A percentile compares a stretch with the other conserved stretches of the same genome.
Evolutionary conservation across 2,113 vertebrate species (phyloP).

Genomic region (Saccopteryx bilineata): DNA sequence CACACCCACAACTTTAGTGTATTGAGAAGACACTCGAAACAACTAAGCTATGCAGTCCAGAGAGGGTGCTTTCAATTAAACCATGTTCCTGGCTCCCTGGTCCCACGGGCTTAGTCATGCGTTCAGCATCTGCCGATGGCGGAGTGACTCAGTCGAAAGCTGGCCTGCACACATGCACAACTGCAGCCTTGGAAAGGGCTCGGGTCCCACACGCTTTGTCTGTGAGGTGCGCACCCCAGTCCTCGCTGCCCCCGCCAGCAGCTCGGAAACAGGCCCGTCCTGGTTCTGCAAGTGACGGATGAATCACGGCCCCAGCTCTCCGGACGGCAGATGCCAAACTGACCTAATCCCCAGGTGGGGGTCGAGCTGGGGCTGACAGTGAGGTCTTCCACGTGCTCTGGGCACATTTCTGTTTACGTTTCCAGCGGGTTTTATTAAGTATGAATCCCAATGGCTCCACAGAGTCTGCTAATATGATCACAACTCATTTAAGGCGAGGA

Average conservation of each 20-base stretch:
- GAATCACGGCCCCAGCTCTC: neutral
- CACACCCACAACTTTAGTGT: too few relatives aligned
- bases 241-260: neutral
- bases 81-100: neutral
- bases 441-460: constrained; percentile 9
- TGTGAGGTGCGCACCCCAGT: neutral
- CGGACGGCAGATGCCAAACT: constrained; percentile 37
- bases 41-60: too few relatives aligned
- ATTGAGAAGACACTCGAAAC: too few relatives aligned
- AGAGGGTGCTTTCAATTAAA: neutral
- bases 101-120: constrained; percentile 34
- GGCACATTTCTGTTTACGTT: neutral
- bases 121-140: neutral
- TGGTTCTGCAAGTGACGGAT: neutral
- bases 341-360: constrained; percentile 26
- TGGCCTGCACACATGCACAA: neutral
- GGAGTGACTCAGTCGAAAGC: constrained; percentile 48
- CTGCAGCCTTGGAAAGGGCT: neutral
- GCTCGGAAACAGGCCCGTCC: neutral
- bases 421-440: constrained; percentile 33
- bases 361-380: neutral
- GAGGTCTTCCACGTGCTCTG: neutral
- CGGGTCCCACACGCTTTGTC: neutral
- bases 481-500: constrained; percentile 20
- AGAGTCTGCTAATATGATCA: neutral